Base-by-base conservation (phyloP, 2,888 invertebrate genomes). In the Clanis bilineata region DNA sequence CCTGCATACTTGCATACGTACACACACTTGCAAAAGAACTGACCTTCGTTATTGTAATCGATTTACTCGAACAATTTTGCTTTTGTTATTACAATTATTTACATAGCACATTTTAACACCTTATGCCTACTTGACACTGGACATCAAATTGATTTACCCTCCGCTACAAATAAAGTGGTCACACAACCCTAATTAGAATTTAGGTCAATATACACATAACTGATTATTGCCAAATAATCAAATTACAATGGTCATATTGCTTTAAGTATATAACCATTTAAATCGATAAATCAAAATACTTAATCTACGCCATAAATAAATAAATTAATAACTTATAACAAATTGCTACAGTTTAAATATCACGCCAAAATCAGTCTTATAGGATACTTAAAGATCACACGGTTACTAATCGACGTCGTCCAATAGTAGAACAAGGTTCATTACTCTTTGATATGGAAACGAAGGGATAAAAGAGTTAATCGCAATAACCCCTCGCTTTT, bases 361-460 rank as follows among this genome's bases (percentile, higher is more conserved):
- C 4, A 57, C 15, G 15, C 43, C 2, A 28, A 28, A n/a, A 10
- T 21, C 15, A 9, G 15, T 32, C 4, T 22, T 51, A 6, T 51
- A 0, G 28, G 28, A 21, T n/a, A 22, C 38, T 23, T 38, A n/a
- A 86, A 82, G 74, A 86, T 90, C 87, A 86, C 89, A 90, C 86
- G 84, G 85, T 86, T 78, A 78, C 84, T 84, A 86, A 88, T 87
- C 83, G 83, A 80, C 83, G 83, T 76, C 75, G 80, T 83, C 83
- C 83, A 87, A 83, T 86, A 88, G 83, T 80, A 82, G 80, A 89
- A 88, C 86, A 89, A 90, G 90, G 90, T 92, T 91, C 90, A 90
- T 90, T 92, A 91, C 88, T 91, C 90, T 90, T 91, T 90, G 86
- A 89, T 89, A 90, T 90, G 88, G 88, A 90, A 90, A 90, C 90